Percentiles rank a stretch among this genome's conserved stretches.
These are phyloP conservation scores for Mythimna loreyi DNA, from an alignment of 2,888 invertebrate genomes.

Conservation along the genomic window DNA sequence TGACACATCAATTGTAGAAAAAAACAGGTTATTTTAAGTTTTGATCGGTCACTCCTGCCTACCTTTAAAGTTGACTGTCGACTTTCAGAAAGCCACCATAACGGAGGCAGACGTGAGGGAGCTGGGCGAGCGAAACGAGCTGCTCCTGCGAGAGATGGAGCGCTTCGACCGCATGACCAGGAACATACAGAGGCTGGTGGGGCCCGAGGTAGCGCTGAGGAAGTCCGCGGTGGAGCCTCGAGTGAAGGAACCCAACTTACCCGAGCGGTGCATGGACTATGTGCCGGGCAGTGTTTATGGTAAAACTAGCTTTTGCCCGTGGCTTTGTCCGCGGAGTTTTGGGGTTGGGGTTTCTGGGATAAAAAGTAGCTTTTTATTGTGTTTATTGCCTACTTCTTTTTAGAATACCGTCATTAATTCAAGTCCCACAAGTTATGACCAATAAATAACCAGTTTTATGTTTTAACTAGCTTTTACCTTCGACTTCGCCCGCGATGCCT, in stretches of 20 bases:
- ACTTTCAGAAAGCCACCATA: constrained; percentile 88
- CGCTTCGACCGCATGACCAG: constrained; percentile 92
- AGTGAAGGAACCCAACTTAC: constrained; percentile 28
- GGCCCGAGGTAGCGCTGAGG: constrained; percentile 71
- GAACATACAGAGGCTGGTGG: constrained; percentile 90
- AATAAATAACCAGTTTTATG: too few relatives aligned
- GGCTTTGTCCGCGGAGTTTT: too few relatives aligned
- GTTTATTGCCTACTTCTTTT: too few relatives aligned
- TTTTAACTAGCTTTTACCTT: too few relatives aligned
- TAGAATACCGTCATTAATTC: too few relatives aligned
- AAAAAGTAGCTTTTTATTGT: too few relatives aligned
- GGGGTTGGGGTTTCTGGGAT: too few relatives aligned
- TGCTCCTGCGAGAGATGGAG: constrained; percentile 91
- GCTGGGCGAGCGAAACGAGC: constrained; percentile 90
- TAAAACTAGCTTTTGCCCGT: too few relatives aligned
- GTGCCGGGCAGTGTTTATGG: constrained; percentile 72
- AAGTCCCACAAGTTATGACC: too few relatives aligned
- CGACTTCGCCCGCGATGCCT: too few relatives aligned
- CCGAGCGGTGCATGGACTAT: constrained; percentile 57
- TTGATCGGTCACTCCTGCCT: not conserved
- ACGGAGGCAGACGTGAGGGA: constrained; percentile 90
- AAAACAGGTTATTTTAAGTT: not conserved
- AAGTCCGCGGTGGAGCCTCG: constrained; percentile 45
- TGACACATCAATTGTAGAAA: not conserved
- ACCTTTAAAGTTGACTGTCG: not conserved